phyloP scores from a whole-genome alignment of 2,888 invertebrate species.

The Monochamus alternatus region DNA sequence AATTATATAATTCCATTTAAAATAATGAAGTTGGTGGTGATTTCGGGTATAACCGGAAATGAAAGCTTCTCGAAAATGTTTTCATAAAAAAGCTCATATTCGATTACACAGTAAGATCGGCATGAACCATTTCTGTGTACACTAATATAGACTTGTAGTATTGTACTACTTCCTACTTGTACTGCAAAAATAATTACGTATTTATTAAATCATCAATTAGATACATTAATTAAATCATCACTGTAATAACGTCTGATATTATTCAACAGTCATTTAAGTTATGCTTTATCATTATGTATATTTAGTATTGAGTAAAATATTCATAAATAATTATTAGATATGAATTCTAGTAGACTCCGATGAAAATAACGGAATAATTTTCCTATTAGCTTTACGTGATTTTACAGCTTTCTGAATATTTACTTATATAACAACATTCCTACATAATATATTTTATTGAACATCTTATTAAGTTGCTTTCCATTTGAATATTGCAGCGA shows the following conservation, averaged over 20 bases:
- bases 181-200: not conserved
- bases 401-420: not conserved
- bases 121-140: too few relatives aligned
- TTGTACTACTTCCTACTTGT: not conserved
- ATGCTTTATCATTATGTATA: not conserved
- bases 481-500: too few relatives aligned
- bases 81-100: too few relatives aligned
- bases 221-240: not conserved
- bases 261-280: not conserved
- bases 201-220: not conserved
- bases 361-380: not conserved
- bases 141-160: too few relatives aligned
- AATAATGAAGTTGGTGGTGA: too few relatives aligned
- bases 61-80: too few relatives aligned
- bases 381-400: not conserved
- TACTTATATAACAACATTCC: not conserved
- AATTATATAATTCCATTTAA: too few relatives aligned
- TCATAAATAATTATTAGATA: not conserved
- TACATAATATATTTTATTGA: not conserved
- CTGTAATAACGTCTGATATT: not conserved
- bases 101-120: too few relatives aligned
- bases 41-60: too few relatives aligned
- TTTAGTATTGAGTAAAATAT: not conserved
- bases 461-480: not conserved
- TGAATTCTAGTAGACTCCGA: not conserved